Conservation (phyloP, 92 coral and sea anemone species). For the Epizoanthus stellaris region DNA sequence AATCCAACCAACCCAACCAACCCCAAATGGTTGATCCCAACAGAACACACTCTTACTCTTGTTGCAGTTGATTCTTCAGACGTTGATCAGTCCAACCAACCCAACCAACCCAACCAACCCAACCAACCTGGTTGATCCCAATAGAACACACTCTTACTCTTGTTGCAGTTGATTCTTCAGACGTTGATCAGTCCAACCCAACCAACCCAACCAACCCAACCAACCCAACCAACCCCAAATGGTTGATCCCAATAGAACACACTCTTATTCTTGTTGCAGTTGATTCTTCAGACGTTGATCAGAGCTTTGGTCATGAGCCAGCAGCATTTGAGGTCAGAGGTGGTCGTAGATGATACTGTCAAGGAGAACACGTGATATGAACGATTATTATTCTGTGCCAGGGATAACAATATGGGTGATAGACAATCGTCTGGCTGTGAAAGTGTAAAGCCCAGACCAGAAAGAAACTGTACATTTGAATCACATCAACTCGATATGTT, state of each 20-base stretch:
- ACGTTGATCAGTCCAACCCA: constrained; percentile 8
- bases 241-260: too few relatives aligned
- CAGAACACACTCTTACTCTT: background rate
- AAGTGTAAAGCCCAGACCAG: too few relatives aligned
- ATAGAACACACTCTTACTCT: background rate
- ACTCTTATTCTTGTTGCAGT: background rate
- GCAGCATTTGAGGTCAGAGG: constrained; percentile 78
- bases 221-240: too few relatives aligned
- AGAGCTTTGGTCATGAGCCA: constrained; percentile 62
- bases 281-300: constrained; percentile 32
- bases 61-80: constrained; percentile 25
- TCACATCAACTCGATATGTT: too few relatives aligned
- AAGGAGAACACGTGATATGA: background rate
- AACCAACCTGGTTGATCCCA: too few relatives aligned
- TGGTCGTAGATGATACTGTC: constrained; percentile 63
- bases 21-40: too few relatives aligned
- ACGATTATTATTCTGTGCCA: background rate
- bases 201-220: too few relatives aligned
- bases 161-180: constrained; percentile 21
- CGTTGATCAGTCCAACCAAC: background rate
- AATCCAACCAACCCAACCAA: too few relatives aligned
- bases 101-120: too few relatives aligned
- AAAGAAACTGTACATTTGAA: too few relatives aligned
- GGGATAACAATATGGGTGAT: too few relatives aligned
- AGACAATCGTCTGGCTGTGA: too few relatives aligned